phyloP scores from a whole-genome alignment of 1,140 invertebrate species.

The Drosophila nigromelanica region DNA sequence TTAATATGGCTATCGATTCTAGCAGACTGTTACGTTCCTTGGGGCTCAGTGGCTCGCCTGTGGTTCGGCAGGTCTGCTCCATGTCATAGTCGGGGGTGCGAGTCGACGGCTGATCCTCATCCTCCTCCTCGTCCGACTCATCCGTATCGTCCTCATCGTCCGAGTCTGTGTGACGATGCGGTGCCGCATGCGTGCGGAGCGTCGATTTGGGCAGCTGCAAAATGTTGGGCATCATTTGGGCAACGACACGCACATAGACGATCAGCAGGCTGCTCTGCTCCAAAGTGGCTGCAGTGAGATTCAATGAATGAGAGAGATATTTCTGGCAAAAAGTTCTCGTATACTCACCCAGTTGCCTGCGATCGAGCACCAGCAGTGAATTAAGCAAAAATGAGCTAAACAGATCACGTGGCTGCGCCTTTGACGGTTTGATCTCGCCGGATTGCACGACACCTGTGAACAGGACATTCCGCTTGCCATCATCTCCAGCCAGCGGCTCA shows the following conservation, averaged over 20 bases:
- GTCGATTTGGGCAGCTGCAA: constrained; percentile 75
- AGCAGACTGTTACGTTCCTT: constrained; percentile 84
- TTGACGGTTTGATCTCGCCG: background rate
- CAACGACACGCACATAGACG: constrained; percentile 75
- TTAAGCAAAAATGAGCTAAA: constrained; percentile 85
- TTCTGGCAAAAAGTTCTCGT: too few relatives aligned
- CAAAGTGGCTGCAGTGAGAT: constrained; percentile 25
- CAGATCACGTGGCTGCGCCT: constrained; percentile 31
- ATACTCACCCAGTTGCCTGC: constrained; percentile 86
- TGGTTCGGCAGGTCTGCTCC: constrained; percentile 52
- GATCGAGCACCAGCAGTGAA: constrained; percentile 88
- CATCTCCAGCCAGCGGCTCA: constrained; percentile 14
- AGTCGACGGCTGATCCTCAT: constrained; percentile 76
- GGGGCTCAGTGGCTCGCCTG: constrained; percentile 81
- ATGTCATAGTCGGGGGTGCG: constrained; percentile 56
- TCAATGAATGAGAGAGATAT: background rate
- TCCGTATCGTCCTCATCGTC: constrained; percentile 84
- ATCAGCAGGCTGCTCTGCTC: constrained; percentile 57
- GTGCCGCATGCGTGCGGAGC: constrained; percentile 54
- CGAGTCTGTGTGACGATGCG: constrained; percentile 84
- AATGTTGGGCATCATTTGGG: constrained; percentile 84
- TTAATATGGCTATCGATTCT: constrained; percentile 87
- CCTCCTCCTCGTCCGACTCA: constrained; percentile 84
- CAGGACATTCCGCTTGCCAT: constrained; percentile 25
- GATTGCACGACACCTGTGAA: constrained; percentile 21